Percentiles rank a stretch among this genome's conserved stretches.
These are phyloP conservation scores for Pangasius krempfi DNA, from an alignment of 2,797 vertebrate genomes.

Conservation along the genomic window DNA sequence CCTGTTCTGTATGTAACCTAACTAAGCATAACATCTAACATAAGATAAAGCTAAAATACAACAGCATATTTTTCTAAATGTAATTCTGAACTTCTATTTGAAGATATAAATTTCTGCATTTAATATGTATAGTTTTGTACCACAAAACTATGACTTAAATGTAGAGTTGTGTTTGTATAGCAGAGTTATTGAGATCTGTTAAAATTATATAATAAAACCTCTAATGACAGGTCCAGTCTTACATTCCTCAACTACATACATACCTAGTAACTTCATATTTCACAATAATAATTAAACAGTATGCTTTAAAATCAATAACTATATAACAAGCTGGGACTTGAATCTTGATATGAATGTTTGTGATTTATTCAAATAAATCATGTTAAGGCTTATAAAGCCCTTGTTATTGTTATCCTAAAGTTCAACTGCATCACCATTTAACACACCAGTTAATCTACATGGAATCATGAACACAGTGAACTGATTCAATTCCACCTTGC, in stretches of 20 bases:
- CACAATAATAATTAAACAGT: not conserved
- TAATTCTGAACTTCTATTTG: not conserved
- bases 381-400: not conserved
- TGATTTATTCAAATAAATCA: not conserved
- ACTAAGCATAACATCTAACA: not conserved
- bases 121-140: not conserved
- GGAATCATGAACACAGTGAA: constrained; percentile 37
- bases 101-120: not conserved
- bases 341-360: not conserved
- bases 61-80: not conserved
- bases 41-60: not conserved
- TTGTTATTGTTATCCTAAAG: not conserved
- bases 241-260: not conserved
- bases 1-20: constrained; percentile 12
- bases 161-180: not conserved
- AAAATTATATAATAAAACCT: too few relatives aligned
- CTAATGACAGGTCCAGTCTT: not conserved
- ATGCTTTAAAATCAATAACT: not conserved
- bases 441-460: constrained; percentile 30
- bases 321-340: not conserved
- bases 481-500: constrained; percentile 44
- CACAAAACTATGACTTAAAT: not conserved
- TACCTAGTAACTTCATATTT: not conserved
- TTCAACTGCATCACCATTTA: constrained; percentile 35
- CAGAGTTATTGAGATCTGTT: not conserved